phyloP scores from a whole-genome alignment of 1,140 invertebrate species.

The Sarcophaga bullata region DNA sequence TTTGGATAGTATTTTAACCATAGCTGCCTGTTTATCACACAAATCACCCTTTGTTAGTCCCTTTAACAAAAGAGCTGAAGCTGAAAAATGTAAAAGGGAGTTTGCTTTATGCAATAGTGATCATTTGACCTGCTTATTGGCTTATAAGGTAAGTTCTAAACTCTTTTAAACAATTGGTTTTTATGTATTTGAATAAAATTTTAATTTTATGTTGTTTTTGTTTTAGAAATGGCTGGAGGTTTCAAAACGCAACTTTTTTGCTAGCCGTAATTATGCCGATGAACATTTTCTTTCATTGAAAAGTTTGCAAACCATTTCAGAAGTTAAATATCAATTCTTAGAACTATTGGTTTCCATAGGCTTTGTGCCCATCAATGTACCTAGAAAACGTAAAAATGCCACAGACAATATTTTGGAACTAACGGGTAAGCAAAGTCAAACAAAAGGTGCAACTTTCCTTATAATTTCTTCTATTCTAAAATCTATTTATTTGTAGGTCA shows the following conservation, averaged over 20 bases:
- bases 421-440: conserved; percentile 68
- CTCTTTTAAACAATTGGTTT: no score
- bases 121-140: conserved; percentile 81
- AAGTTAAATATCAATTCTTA: conserved; percentile 86
- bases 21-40: conserved; percentile 88
- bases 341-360: conserved; percentile 83
- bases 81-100: conserved; percentile 76
- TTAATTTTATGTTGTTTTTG: conserved; percentile 17
- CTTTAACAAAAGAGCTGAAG: conserved; percentile 77
- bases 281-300: conserved; percentile 81
- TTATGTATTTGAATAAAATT: neutral
- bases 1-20: conserved; percentile 91
- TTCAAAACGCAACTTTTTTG: conserved; percentile 69
- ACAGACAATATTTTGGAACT: conserved; percentile 75
- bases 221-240: conserved; percentile 79
- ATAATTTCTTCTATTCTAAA: neutral
- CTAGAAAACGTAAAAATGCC: conserved; percentile 68
- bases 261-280: conserved; percentile 74
- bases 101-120: conserved; percentile 81
- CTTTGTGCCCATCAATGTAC: conserved; percentile 75
- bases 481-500: conserved; percentile 46
- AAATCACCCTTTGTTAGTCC: conserved; percentile 85
- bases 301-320: conserved; percentile 77
- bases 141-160: conserved; percentile 74
- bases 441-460: neutral